Evolutionary conservation across 2,797 vertebrate species (phyloP).

Genomic region (Sarcoramphus papa): DNA sequence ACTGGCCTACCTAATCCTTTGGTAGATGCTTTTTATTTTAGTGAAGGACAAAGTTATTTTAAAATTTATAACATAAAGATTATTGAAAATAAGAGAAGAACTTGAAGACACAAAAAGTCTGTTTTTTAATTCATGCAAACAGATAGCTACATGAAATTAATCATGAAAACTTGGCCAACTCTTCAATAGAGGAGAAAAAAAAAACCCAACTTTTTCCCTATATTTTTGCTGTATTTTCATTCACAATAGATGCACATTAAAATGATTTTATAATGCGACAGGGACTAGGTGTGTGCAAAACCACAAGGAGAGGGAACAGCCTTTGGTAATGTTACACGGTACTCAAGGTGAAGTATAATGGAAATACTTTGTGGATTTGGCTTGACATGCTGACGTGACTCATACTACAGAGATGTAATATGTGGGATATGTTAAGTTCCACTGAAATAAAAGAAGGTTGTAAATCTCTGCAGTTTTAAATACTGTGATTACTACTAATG

Average conservation of each 20-base stretch:
- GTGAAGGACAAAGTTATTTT: background rate
- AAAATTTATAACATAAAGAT: background rate
- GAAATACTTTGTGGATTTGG: background rate
- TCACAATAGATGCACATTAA: background rate
- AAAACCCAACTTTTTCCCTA: rapidly evolving
- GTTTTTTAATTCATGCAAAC: background rate
- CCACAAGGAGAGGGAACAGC: background rate
- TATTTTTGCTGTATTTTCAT: background rate
- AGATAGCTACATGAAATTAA: background rate
- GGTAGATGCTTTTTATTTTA: background rate
- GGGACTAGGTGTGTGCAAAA: background rate
- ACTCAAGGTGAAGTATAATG: background rate
- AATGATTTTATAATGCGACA: background rate
- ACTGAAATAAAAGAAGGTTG: background rate
- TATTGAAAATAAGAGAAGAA: background rate
- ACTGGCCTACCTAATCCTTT: background rate
- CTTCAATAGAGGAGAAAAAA: background rate
- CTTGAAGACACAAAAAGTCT: background rate
- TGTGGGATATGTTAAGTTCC: background rate
- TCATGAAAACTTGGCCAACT: background rate
- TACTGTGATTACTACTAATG: background rate
- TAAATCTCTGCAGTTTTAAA: conserved; percentile 6
- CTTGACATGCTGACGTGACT: background rate
- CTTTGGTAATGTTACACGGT: background rate
- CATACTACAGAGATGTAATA: background rate